phyloP scores from a whole-genome alignment of 2,888 invertebrate genomes.

The Osedax frankpressi region DNA sequence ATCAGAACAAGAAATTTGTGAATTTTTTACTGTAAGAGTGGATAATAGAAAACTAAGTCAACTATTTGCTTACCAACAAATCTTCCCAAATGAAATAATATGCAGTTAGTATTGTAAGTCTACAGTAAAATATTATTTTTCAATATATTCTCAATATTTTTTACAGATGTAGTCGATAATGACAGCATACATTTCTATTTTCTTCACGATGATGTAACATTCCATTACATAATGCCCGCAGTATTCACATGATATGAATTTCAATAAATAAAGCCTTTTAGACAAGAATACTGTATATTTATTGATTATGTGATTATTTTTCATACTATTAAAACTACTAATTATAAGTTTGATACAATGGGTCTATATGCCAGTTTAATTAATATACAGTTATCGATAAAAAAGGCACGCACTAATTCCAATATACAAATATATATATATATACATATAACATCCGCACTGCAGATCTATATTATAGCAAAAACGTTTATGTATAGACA shows the following conservation, averaged over 20 bases:
- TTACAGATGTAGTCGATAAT: background rate
- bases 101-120: background rate
- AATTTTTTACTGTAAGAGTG: background rate
- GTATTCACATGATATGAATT: background rate
- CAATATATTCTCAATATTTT: background rate
- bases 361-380: background rate
- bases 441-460: background rate
- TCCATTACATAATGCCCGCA: background rate
- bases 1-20: too few relatives aligned
- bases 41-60: background rate
- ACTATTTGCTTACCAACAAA: background rate
- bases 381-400: background rate
- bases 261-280: background rate
- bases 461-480: background rate
- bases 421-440: background rate
- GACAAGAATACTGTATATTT: background rate
- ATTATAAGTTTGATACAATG: background rate
- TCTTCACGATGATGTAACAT: background rate
- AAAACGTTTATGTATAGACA: too few relatives aligned
- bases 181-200: background rate
- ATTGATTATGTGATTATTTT: too few relatives aligned
- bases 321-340: background rate
- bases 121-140: background rate
- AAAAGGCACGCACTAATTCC: background rate
- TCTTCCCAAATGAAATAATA: background rate